These are phyloP conservation scores for Aurelia coerulea DNA, from an alignment of 30 jellyfish, hydroid and myxozoan species.

Conservation along the genomic window DNA sequence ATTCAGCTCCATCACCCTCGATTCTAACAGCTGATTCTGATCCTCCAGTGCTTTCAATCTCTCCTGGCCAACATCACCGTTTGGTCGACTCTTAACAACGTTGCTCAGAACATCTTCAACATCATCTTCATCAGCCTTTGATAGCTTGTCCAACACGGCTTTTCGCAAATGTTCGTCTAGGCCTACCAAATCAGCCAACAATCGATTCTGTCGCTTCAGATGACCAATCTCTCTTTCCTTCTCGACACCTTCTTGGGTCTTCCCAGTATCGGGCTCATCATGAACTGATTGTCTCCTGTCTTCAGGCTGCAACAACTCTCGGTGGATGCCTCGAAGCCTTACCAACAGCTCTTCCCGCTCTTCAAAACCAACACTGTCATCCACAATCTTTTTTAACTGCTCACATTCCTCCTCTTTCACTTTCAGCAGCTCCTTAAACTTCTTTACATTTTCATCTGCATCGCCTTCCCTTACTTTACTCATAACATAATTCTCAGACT, in stretches of 20 bases:
- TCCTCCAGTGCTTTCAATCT: not conserved
- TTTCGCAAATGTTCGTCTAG: slow-evolving; percentile 11
- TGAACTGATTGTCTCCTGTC: not conserved
- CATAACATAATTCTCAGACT: slow-evolving; percentile 49
- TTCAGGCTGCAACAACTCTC: slow-evolving; percentile 55
- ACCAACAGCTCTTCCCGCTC: slow-evolving; percentile 52
- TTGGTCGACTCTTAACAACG: not conserved
- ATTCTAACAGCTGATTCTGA: slow-evolving; percentile 12
- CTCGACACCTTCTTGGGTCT: slow-evolving; percentile 27
- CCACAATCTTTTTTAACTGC: slow-evolving; percentile 20
- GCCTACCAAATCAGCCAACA: slow-evolving; percentile 26
- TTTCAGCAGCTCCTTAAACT: slow-evolving; percentile 22
- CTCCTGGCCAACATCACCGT: not conserved
- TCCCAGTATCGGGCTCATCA: not conserved
- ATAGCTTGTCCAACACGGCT: slow-evolving; percentile 1
- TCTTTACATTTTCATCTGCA: slow-evolving; percentile 2
- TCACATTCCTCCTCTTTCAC: slow-evolving; percentile 53
- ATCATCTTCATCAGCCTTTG: not conserved
- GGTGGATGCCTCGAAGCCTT: slow-evolving; percentile 54
- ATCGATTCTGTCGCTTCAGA: slow-evolving; percentile 34
- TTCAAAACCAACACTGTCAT: slow-evolving; percentile 43
- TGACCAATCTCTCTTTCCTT: slow-evolving; percentile 33
- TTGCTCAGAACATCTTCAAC: not conserved
- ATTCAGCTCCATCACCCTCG: slow-evolving; percentile 11
- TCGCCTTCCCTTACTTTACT: slow-evolving; percentile 25